phyloP scores from a whole-genome alignment of 1,140 invertebrate genomes.

The Atta colombica region DNA sequence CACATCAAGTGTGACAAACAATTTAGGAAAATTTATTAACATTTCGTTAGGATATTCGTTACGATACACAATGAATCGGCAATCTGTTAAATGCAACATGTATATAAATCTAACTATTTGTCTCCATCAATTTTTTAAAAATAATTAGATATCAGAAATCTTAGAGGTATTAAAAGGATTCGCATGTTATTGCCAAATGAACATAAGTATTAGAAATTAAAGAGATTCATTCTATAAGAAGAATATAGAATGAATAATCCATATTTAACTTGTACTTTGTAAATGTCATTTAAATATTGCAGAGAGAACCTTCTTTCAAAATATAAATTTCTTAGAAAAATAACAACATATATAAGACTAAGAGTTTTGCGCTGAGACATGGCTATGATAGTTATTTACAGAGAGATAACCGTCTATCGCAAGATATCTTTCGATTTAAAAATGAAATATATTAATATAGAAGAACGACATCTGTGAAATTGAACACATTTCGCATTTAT shows the following conservation, averaged over 20 bases:
- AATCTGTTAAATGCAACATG: constrained; percentile 4
- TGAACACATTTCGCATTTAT: constrained; percentile 3
- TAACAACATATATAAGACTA: background rate
- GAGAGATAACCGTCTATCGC: background rate
- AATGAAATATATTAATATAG: constrained; percentile 29
- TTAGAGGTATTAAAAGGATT: background rate
- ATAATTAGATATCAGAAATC: background rate
- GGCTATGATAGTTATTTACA: background rate
- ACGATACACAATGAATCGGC: background rate
- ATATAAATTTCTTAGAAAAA: background rate
- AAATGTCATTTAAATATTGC: constrained; percentile 8
- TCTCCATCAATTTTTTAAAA: background rate
- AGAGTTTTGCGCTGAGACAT: background rate
- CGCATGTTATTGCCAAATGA: background rate
- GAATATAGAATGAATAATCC: background rate
- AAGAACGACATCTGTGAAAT: background rate
- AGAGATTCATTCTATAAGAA: background rate
- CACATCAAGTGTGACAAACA: constrained; percentile 27
- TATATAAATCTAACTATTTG: background rate
- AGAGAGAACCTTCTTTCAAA: background rate
- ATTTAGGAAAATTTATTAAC: constrained; percentile 49
- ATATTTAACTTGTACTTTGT: background rate
- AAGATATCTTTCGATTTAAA: background rate
- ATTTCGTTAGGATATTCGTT: background rate
- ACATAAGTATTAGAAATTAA: background rate